These are phyloP conservation scores for Lycaena phlaeas DNA, from an alignment of 2,888 invertebrate genomes.

Conservation along the genomic window DNA sequence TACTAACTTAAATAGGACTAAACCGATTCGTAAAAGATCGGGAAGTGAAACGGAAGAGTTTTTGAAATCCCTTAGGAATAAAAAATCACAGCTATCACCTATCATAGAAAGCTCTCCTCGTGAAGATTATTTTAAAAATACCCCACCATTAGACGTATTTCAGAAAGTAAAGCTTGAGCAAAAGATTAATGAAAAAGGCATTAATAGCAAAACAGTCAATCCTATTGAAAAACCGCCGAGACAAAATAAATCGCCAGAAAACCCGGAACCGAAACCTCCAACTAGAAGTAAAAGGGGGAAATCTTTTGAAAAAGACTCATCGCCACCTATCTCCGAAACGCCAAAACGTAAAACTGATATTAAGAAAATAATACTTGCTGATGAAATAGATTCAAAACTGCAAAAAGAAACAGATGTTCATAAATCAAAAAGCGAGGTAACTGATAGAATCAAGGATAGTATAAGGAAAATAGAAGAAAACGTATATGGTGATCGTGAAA, in stretches of 20 bases:
- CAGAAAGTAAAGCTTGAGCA: slow-evolving; percentile 49
- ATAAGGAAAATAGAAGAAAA: slow-evolving; percentile 65
- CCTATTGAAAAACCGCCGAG: slow-evolving; percentile 62
- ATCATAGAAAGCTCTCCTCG: slow-evolving; percentile 84
- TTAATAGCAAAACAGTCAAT: slow-evolving; percentile 52
- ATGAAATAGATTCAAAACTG: slow-evolving; percentile 47
- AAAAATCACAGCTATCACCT: slow-evolving; percentile 82
- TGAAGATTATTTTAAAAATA: slow-evolving; percentile 77
- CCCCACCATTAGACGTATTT: slow-evolving; percentile 49
- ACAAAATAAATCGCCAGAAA: slow-evolving; percentile 51
- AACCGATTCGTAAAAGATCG: slow-evolving; percentile 70
- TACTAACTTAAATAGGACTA: slow-evolving; percentile 50
- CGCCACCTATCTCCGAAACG: slow-evolving; percentile 48
- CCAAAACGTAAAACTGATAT: slow-evolving; percentile 55
- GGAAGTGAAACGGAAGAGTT: slow-evolving; percentile 76
- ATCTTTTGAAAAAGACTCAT: slow-evolving; percentile 46
- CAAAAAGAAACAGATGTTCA: slow-evolving; percentile 11
- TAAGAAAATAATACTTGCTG: slow-evolving; percentile 46
- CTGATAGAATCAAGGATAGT: slow-evolving; percentile 65
- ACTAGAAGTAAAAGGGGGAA: slow-evolving; percentile 48
- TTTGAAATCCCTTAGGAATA: slow-evolving; percentile 64
- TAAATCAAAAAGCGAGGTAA: slow-evolving; percentile 38
- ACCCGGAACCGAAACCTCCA: slow-evolving; percentile 56
- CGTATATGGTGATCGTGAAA: slow-evolving; percentile 67
- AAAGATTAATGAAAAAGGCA: slow-evolving; percentile 34